Percentiles rank a stretch among this genome's conserved stretches.
phyloP scores from a whole-genome alignment of 2,797 vertebrate genomes.

The Bovichtus diacanthus region DNA sequence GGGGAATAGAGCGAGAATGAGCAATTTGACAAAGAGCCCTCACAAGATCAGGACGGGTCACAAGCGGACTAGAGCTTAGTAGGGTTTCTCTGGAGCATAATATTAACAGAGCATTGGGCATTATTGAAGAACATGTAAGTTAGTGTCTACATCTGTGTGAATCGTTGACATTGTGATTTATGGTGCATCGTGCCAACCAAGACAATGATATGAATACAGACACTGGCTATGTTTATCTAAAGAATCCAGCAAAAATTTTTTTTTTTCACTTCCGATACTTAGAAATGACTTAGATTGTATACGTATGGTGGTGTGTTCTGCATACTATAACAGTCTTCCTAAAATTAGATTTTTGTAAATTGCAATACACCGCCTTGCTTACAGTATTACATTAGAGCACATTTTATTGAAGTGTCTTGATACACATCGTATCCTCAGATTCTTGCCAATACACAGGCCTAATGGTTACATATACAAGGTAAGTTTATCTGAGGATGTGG shows the following conservation, averaged over 20 bases:
- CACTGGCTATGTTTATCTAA: too few relatives aligned
- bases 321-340: too few relatives aligned
- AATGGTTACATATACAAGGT: not conserved
- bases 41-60: not conserved
- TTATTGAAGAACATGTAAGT: constrained; percentile 27
- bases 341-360: too few relatives aligned
- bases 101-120: constrained; percentile 19
- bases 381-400: too few relatives aligned
- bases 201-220: not conserved
- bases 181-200: not conserved
- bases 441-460: too few relatives aligned
- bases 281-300: too few relatives aligned
- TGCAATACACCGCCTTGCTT: too few relatives aligned
- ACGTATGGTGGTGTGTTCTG: too few relatives aligned
- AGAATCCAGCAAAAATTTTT: too few relatives aligned
- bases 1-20: not conserved
- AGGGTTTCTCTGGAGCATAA: constrained; percentile 12
- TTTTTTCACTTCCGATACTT: too few relatives aligned
- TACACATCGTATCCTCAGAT: too few relatives aligned
- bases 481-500: not conserved
- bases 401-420: too few relatives aligned
- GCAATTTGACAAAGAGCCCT: not conserved
- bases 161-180: not conserved
- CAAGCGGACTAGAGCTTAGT: constrained; percentile 31
- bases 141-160: not conserved